Evolutionary conservation across 53 echinoderm and acorn worm genomes (phyloP).

Genomic region (Henricia sp.): DNA sequence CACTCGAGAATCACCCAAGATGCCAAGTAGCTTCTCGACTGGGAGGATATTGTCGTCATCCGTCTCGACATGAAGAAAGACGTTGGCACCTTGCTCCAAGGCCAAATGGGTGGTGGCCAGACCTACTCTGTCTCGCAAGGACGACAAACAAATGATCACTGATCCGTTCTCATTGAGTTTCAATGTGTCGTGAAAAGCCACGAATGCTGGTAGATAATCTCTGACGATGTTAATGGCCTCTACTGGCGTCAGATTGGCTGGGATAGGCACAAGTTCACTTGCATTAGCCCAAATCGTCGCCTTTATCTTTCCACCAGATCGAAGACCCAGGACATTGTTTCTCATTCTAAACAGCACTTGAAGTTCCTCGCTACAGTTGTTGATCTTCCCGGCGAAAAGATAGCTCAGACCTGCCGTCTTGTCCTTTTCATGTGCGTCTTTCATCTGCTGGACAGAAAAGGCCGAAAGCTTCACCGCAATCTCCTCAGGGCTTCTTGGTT

Average conservation of each 20-base stretch:
- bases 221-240: conserved; percentile 96
- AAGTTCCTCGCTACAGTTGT: conserved; percentile 90
- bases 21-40: conserved; percentile 93
- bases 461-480: conserved; percentile 85
- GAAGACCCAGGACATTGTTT: conserved; percentile 84
- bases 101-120: conserved; percentile 96
- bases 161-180: conserved; percentile 91
- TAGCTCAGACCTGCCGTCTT: conserved; percentile 73
- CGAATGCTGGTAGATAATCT: conserved; percentile 94
- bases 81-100: conserved; percentile 93
- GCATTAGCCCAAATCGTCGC: conserved; percentile 82
- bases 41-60: conserved; percentile 94
- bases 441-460: conserved; percentile 86
- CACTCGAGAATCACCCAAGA: conserved; percentile 90
- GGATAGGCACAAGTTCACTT: conserved; percentile 88
- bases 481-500: conserved; percentile 63
- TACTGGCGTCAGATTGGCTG: conserved; percentile 83
- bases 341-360: conserved; percentile 93
- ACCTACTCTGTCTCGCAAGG: conserved; percentile 88
- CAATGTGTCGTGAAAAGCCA: conserved; percentile 94
- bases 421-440: conserved; percentile 73
- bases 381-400: conserved; percentile 84
- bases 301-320: conserved; percentile 73
- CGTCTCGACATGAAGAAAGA: conserved; percentile 91
- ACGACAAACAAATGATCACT: conserved; percentile 90